A percentile compares a stretch with the other conserved stretches of the same genome.
Evolutionary conservation across 2,888 invertebrate genomes (phyloP).

Genomic region (Zhuqinia jingwanae): DNA sequence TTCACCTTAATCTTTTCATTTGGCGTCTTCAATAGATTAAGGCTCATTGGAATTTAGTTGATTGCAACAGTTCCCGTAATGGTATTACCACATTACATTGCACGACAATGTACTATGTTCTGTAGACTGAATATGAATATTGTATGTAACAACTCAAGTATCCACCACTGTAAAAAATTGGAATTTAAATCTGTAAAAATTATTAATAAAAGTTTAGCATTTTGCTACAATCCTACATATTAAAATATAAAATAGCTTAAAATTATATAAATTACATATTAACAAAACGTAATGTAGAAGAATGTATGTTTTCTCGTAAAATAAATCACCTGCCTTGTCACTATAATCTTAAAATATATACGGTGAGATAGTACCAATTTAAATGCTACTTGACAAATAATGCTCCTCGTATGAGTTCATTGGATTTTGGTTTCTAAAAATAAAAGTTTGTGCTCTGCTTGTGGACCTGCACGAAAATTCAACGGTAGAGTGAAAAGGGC

Average conservation of each 20-base stretch:
- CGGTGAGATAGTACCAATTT: too few species aligned
- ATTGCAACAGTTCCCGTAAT: slow-evolving; percentile 19
- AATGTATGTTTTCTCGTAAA: too few species aligned
- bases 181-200: not conserved
- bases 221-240: not conserved
- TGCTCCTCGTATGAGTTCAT: not conserved
- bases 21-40: not conserved
- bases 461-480: too few species aligned
- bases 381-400: not conserved
- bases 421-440: not conserved
- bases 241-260: not conserved
- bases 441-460: too few species aligned
- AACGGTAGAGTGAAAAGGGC: too few species aligned
- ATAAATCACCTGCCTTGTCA: too few species aligned
- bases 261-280: too few species aligned
- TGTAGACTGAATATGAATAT: slow-evolving; percentile 41
- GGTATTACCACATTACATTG: slow-evolving; percentile 36
- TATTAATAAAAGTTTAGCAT: not conserved
- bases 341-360: too few species aligned
- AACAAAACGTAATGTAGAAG: too few species aligned
- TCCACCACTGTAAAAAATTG: slow-evolving; percentile 5
- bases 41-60: slow-evolving; percentile 25
- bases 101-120: slow-evolving; percentile 34
- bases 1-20: slow-evolving; percentile 62
- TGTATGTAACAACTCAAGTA: slow-evolving; percentile 22